phyloP scores from a whole-genome alignment of 2,888 invertebrate species.

The Parnassius glacialis region DNA sequence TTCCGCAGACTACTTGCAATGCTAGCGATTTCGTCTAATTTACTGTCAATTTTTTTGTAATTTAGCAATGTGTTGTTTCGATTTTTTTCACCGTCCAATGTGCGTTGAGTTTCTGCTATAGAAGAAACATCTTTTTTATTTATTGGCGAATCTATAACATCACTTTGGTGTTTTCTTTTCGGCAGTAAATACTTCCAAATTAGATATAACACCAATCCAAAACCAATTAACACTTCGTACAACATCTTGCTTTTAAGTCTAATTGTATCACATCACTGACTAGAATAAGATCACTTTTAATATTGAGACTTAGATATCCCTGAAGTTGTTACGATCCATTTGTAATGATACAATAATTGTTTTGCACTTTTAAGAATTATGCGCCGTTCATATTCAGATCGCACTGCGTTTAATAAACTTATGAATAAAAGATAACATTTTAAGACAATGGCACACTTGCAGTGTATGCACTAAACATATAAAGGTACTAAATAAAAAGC shows the following conservation, averaged over 20 bases:
- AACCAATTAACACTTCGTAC: constrained; percentile 62
- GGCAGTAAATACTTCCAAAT: constrained; percentile 61
- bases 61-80: constrained; percentile 2
- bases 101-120: constrained; percentile 4
- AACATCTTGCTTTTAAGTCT: constrained; percentile 59
- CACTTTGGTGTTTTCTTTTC: constrained; percentile 28
- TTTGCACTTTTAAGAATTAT: constrained; percentile 45
- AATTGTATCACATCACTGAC: constrained; percentile 58
- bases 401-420: constrained; percentile 36
- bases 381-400: constrained; percentile 40
- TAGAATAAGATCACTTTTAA: constrained; percentile 45
- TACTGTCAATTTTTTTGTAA: constrained; percentile 10
- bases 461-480: constrained; percentile 28
- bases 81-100: not conserved
- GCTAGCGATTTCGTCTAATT: constrained; percentile 7
- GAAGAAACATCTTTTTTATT: constrained; percentile 18
- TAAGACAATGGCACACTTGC: constrained; percentile 10
- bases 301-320: constrained; percentile 43
- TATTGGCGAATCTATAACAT: constrained; percentile 21
- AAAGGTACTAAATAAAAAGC: constrained; percentile 32
- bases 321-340: constrained; percentile 55
- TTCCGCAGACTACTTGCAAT: constrained; percentile 25
- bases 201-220: constrained; percentile 57
- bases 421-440: constrained; percentile 33
- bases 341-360: constrained; percentile 47